Conservation (phyloP, 1,140 invertebrate species). For the Ylistrum balloti region DNA sequence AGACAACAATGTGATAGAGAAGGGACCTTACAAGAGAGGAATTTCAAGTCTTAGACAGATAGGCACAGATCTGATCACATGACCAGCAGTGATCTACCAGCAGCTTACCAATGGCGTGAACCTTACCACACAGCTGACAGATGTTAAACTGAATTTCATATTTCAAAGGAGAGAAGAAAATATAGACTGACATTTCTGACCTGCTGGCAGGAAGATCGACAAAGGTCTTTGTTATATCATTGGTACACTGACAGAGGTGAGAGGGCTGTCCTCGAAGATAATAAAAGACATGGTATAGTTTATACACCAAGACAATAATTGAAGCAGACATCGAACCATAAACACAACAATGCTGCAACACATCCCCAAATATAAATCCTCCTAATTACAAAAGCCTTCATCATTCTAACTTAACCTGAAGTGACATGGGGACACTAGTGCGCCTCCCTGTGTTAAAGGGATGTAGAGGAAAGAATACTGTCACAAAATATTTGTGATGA, state of each 20-base stretch:
- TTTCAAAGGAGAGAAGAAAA: neutral
- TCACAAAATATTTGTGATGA: neutral
- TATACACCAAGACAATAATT: neutral
- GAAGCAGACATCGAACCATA: neutral
- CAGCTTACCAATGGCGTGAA: neutral
- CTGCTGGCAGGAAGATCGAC: neutral
- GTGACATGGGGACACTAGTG: neutral
- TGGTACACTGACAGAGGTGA: constrained; percentile 26
- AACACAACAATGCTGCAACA: neutral
- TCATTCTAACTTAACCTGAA: neutral
- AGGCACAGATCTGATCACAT: too few relatives aligned
- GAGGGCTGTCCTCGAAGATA: neutral
- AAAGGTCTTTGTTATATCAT: neutral
- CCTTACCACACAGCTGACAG: constrained; percentile 1
- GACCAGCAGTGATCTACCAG: neutral
- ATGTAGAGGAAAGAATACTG: neutral
- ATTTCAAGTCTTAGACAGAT: too few relatives aligned
- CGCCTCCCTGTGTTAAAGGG: neutral
- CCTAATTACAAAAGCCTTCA: neutral
- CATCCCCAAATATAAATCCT: neutral
- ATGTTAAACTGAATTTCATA: constrained; percentile 36
- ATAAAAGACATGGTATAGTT: neutral
- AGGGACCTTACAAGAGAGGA: too few relatives aligned
- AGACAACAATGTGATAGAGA: too few relatives aligned
- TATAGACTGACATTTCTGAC: constrained; percentile 34